Evolutionary conservation across 2,888 invertebrate species (phyloP).

Genomic region (Acrobasis repandana): DNA sequence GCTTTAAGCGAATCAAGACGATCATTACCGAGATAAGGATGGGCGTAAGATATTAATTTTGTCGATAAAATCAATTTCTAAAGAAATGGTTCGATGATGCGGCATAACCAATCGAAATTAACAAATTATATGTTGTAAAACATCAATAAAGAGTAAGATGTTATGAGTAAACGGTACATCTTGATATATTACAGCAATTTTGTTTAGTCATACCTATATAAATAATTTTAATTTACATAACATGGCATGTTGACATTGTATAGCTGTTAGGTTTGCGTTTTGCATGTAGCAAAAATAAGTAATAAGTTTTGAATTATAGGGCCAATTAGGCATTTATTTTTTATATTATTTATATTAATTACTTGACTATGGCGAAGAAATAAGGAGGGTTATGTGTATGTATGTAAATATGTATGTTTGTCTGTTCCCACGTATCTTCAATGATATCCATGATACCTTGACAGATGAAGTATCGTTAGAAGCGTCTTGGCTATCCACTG

Average conservation of each 20-base stretch:
- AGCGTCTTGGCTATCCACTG: no score
- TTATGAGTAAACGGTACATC: background rate
- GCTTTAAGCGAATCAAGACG: slow-evolving; percentile 6
- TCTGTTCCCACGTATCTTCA: no score
- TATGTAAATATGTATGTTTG: no score
- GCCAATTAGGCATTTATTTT: no score
- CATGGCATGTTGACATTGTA: background rate
- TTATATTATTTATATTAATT: no score
- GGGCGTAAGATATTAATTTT: background rate
- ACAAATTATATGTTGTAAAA: background rate
- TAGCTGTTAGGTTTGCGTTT: no score
- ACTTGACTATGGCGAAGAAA: no score
- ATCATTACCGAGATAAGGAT: slow-evolving; percentile 12
- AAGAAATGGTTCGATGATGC: background rate
- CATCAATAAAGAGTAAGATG: background rate
- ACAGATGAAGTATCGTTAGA: no score
- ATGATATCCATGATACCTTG: no score
- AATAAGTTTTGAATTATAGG: no score
- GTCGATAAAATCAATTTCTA: slow-evolving; percentile 4
- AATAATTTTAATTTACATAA: background rate
- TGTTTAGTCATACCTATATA: background rate
- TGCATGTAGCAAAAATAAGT: no score
- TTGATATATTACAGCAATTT: background rate
- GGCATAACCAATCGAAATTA: background rate
- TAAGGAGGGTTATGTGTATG: no score